These are phyloP conservation scores for Sebastes matsubarae DNA, from an alignment of 2,797 vertebrate species.

Conservation along the genomic window DNA sequence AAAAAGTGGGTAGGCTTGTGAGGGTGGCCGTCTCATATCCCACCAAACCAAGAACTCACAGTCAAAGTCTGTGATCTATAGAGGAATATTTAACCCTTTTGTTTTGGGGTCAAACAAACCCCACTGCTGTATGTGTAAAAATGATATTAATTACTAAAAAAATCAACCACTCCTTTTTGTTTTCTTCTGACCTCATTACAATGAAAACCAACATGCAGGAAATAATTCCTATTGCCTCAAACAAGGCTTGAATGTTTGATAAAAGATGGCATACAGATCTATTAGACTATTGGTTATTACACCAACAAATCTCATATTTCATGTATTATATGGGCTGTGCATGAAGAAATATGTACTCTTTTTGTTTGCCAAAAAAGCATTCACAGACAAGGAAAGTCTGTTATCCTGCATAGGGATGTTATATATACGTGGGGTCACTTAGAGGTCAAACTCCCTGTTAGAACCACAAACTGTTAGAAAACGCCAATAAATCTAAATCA, in stretches of 20 bases:
- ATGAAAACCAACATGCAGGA: not conserved
- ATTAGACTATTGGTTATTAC: not conserved
- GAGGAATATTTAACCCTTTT: not conserved
- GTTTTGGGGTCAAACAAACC: not conserved
- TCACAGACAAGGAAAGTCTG: not conserved
- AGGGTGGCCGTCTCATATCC: conserved; percentile 24
- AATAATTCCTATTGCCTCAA: not conserved
- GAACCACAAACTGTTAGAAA: not conserved
- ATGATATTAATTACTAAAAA: not conserved
- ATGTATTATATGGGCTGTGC: accelerated
- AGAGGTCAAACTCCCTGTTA: not conserved
- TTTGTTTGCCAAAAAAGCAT: not conserved
- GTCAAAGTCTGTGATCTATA: not conserved
- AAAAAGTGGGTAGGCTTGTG: conserved; percentile 31
- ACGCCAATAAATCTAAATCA: not conserved
- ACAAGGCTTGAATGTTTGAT: not conserved
- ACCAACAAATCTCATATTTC: not conserved
- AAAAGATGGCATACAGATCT: not conserved
- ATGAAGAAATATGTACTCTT: not conserved
- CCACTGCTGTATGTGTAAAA: not conserved
- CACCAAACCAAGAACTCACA: not conserved
- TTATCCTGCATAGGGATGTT: not conserved
- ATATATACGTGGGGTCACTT: not conserved
- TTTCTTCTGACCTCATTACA: not conserved
- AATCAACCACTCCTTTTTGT: not conserved